Base-by-base conservation (phyloP, 1,140 invertebrate species). In the Leucophenga varia region DNA sequence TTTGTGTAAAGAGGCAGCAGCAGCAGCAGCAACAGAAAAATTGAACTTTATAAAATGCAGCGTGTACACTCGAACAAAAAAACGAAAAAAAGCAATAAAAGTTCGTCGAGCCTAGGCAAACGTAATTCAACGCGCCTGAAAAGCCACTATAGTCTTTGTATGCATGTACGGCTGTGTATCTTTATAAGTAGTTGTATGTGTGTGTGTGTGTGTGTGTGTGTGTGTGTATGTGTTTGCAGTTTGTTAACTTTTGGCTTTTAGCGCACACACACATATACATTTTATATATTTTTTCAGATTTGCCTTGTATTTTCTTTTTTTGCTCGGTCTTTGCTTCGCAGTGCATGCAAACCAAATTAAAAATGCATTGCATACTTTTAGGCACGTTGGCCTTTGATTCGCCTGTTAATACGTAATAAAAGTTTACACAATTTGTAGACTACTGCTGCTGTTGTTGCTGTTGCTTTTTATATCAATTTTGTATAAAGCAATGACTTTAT, bases 361-460 rank as follows among this genome's bases (percentile, higher is more conserved):
- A 46, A 43, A 41, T 3, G 30, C 10, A 21, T 19, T 47, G 45
- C 45, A 39, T 41, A 25, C 22, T 40, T 47, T 47, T 34, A 41
- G 45, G 45, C 45, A 19, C 22, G 30, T 31, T 10, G 2, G n/a
- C 17, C 38, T 21, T 10, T 10, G 20, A 9, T 22, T 21, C 3
- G 3, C 35, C 12, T n/a, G 25, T 16, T 28, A 35, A 10, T 18
- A 35, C 6, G 16, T n/a, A 13, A 13, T n/a, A n/a, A 35, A 16
- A 35, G 16, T 13, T 35, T n/a, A 13, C 12, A 35, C 12, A 35
- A 35, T 13, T 13, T 6, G 6, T 6, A 6, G 6, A n/a, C 16
- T 30, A 7, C n/a, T n/a, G 25, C 25, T 30, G 12, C n/a, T 30
- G 25, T n/a, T 7, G 7, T 30, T 30, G 25, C 25, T 30, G 25